Percentiles rank a stretch among this genome's conserved stretches.
These are phyloP conservation scores for Eupithecia tripunctaria DNA, from an alignment of 2,888 invertebrate species.

Conservation along the genomic window DNA sequence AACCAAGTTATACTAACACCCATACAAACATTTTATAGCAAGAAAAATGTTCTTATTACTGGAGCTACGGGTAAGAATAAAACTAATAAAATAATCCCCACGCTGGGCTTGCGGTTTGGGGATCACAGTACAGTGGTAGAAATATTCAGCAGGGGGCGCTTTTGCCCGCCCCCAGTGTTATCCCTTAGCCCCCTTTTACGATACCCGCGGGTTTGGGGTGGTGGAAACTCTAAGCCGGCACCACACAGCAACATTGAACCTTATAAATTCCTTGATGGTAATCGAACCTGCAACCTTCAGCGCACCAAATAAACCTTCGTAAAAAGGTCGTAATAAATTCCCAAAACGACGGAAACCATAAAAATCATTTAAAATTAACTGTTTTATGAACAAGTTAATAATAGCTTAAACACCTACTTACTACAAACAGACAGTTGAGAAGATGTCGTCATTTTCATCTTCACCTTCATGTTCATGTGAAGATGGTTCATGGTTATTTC, in stretches of 20 bases:
- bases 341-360: background rate
- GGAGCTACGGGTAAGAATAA: slow-evolving; percentile 83
- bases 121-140: too few relatives aligned
- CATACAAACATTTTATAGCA: slow-evolving; percentile 84
- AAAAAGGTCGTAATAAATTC: background rate
- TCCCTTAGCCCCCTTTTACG: too few relatives aligned
- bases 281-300: too few relatives aligned
- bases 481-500: background rate
- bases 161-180: too few relatives aligned
- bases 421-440: background rate
- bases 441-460: background rate
- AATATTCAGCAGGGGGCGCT: too few relatives aligned
- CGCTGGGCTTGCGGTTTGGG: too few relatives aligned
- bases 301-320: too few relatives aligned
- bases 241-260: too few relatives aligned
- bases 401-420: background rate
- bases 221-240: too few relatives aligned
- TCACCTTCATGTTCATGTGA: background rate
- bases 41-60: slow-evolving; percentile 85
- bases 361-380: background rate
- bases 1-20: slow-evolving; percentile 62
- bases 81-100: too few relatives aligned
- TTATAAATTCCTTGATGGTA: too few relatives aligned
- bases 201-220: too few relatives aligned
- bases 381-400: background rate